These are phyloP conservation scores for Borostomias antarcticus DNA, from an alignment of 2,797 vertebrate genomes.

Conservation along the genomic window DNA sequence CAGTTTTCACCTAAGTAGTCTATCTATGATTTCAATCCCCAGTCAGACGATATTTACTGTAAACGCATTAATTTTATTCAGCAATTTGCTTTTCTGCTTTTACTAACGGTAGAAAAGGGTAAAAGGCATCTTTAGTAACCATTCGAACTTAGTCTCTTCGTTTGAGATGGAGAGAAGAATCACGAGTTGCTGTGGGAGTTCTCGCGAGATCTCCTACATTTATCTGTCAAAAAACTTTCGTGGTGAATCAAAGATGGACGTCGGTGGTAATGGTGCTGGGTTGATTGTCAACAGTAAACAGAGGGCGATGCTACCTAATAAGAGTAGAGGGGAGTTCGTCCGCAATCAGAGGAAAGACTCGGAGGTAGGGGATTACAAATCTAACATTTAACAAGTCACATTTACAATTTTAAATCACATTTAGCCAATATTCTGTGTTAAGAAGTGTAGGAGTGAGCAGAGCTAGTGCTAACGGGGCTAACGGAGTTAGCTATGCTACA, in stretches of 20 bases:
- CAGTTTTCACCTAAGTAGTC: too few relatives aligned
- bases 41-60: too few relatives aligned
- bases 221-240: constrained; percentile 27
- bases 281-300: constrained; percentile 87
- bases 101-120: too few relatives aligned
- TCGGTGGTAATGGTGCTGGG: constrained; percentile 70
- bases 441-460: neutral
- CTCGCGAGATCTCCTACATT: constrained; percentile 29
- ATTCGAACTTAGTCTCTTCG: too few relatives aligned
- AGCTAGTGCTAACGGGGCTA: constrained; percentile 12
- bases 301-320: constrained; percentile 76
- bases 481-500: neutral
- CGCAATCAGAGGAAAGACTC: constrained; percentile 94
- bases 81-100: too few relatives aligned
- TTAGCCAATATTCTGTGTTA: neutral
- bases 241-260: constrained; percentile 72
- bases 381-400: neutral
- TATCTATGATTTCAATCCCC: too few relatives aligned
- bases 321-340: constrained; percentile 84
- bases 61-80: too few relatives aligned
- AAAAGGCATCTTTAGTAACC: too few relatives aligned
- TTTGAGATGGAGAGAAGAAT: too few relatives aligned
- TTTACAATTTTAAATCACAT: too few relatives aligned
- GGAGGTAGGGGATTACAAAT: constrained; percentile 76
- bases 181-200: neutral